Base-by-base conservation (phyloP, 2,797 vertebrate species). In the Enteromius paludinosus region DNA sequence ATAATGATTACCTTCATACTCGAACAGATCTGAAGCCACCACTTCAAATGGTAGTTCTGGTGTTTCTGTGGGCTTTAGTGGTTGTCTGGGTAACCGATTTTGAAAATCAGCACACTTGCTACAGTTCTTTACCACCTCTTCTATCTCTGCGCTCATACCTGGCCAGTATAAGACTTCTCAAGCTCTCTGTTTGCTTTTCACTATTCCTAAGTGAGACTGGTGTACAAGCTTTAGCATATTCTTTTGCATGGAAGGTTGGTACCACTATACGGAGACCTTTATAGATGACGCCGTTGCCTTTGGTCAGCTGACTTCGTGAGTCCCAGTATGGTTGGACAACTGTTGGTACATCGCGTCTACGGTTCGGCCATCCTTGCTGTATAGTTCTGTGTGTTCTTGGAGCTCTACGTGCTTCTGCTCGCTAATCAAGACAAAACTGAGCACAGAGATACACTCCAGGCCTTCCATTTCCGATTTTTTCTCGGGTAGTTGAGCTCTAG, bases 201-300 rank as follows among this genome's bases (percentile, higher is more conserved):
- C 85, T 33, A 81, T 83, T 8, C 77, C 76, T 10, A 86, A 11
- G 45, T 81, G 64, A n/a, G 33, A 83, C 17, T 83, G 78, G 20
- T 83, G 66, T 69, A 84, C 73, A 20, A 81, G 52, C 28, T 71
- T 33, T 17, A 81, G 12, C 33, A 84, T 83, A 35, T 69, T 52
- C 14, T 71, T 5, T 23, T 54, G 1, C 72, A 85, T 72, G 2
- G 76, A 28, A 17, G 84, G 72, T 14, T n/a, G 66, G 84, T n/a
- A 85, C 47, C 0, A 87, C 77, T 72, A 87, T 84, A 28, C 68
- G 12, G 7, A 85, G 78, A 1, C 78, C 70, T 74, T 87, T 78
- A 41, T 75, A 85, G 3, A 88, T 20, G 0, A 88, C 5, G 11
- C 70, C 82, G 76, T 86, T 64, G 0, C 20, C 43, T 23, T 66